Conservation (phyloP, 2,797 vertebrate genomes). For the Clarias platycephalus region DNA sequence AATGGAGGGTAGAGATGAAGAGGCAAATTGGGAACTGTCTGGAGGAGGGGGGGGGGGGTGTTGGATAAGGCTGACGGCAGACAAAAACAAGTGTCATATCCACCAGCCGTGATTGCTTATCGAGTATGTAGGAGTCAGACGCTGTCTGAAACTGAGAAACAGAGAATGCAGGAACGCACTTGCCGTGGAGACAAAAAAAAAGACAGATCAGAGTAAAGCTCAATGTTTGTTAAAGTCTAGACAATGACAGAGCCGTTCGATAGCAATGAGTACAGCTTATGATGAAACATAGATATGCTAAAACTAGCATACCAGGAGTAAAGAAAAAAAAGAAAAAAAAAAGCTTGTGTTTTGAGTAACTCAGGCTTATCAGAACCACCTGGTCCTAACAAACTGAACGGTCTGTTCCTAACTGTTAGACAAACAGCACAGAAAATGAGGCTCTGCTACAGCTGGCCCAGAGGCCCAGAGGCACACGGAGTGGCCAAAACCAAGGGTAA, state of each 20-base stretch:
- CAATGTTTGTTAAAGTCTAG: not conserved
- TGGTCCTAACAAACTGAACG: constrained; percentile 47
- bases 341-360: constrained; percentile 28
- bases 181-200: constrained; percentile 5
- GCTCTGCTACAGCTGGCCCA: constrained; percentile 7
- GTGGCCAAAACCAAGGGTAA: constrained; percentile 23
- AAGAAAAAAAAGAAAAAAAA: not conserved
- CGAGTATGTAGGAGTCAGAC: constrained; percentile 44
- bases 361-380: constrained; percentile 52
- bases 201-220: constrained; percentile 1
- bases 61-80: constrained; percentile 38
- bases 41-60: constrained; percentile 12
- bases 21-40: constrained; percentile 39
- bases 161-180: not conserved
- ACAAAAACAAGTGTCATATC: constrained; percentile 45
- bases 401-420: constrained; percentile 40
- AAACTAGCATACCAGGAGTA: not conserved
- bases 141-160: constrained; percentile 32
- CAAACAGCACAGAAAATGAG: constrained; percentile 23
- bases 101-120: constrained; percentile 34
- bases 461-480: constrained; percentile 14
- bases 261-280: not conserved
- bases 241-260: not conserved
- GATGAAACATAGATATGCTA: not conserved
- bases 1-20: constrained; percentile 48